Evolutionary conservation across 2,797 vertebrate genomes (phyloP).

Genomic region (Lacerta bilineata): DNA sequence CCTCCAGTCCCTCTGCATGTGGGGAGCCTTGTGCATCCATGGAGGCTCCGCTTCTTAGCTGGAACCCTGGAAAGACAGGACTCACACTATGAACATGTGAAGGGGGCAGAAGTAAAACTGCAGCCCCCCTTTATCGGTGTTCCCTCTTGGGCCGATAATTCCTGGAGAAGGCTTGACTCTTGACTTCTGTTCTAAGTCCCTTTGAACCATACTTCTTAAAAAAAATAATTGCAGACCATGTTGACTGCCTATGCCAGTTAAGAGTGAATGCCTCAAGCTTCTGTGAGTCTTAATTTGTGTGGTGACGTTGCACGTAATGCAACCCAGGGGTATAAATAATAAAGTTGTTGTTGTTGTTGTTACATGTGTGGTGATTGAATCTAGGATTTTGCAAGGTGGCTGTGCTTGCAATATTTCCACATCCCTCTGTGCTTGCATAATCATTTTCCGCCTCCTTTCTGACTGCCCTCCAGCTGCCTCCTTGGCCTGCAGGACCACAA

Average conservation of each 20-base stretch:
- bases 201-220: not conserved
- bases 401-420: not conserved
- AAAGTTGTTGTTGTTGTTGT: too few relatives aligned
- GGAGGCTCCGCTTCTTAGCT: too few relatives aligned
- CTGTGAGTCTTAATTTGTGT: too few relatives aligned
- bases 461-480: not conserved
- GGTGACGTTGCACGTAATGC: not conserved
- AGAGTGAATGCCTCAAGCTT: not conserved
- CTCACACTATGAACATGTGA: too few relatives aligned
- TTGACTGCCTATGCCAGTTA: not conserved
- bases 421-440: too few relatives aligned
- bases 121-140: not conserved
- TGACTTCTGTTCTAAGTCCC: not conserved
- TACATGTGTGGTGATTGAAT: not conserved
- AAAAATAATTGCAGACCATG: too few relatives aligned
- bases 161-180: not conserved
- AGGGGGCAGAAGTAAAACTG: too few relatives aligned
- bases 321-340: too few relatives aligned
- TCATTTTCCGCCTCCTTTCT: not conserved
- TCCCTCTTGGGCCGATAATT: not conserved
- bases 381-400: not conserved
- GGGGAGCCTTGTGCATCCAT: too few relatives aligned
- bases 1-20: too few relatives aligned
- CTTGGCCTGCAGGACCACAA: not conserved
- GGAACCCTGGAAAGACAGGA: too few relatives aligned